Evolutionary conservation across 2,888 invertebrate species (phyloP), one percentile per base, ranked within the genome.

Genomic region (Byasa hedistus): DNA sequence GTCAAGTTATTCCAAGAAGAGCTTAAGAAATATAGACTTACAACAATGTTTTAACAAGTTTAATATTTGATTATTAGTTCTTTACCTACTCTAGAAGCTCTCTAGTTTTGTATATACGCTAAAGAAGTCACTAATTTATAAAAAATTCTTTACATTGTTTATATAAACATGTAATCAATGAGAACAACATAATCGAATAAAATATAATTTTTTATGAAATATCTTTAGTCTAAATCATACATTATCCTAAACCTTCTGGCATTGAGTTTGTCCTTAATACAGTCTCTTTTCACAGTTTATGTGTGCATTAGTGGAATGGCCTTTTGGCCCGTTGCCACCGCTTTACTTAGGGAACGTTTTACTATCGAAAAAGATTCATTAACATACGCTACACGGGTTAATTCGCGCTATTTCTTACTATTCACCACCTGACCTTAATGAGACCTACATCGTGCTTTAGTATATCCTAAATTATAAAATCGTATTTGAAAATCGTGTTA

Each of bases 351-450:
- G 62, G 39, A 62, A 66, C 62, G 27, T 62, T 66, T 66, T 54
- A 66, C 66, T 61, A 62, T 62, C 39, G 66, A 61, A 54, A 58
- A 44, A 69, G 68, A 70, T 70, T 70, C 69, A 70, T 70, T 70
- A 69, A 69, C 69, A 69, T 69, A 70, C 69, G 69, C 59, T 67
- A 68, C 69, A 61, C 56, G 69, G 66, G 70, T 56, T 62, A 69
- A 66, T 65, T 69, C 69, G 68, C 61, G 57, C 59, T 64, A 66
- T 70, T 69, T 65, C 67, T 65, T 69, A 66, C 54, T 57, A 66
- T 69, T 59, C 64, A 55, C 61, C 52, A 63, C 65, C 67, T 69
- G 64, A 68, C 66, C 66, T 66, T 64, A 68, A 64, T 69, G 62
- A 56, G 51, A 51, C 57, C 48, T 57, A 55, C 48, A n/a, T 19